Evolutionary conservation across 2,888 invertebrate genomes (phyloP).

Genomic region (Leuctra nigra): DNA sequence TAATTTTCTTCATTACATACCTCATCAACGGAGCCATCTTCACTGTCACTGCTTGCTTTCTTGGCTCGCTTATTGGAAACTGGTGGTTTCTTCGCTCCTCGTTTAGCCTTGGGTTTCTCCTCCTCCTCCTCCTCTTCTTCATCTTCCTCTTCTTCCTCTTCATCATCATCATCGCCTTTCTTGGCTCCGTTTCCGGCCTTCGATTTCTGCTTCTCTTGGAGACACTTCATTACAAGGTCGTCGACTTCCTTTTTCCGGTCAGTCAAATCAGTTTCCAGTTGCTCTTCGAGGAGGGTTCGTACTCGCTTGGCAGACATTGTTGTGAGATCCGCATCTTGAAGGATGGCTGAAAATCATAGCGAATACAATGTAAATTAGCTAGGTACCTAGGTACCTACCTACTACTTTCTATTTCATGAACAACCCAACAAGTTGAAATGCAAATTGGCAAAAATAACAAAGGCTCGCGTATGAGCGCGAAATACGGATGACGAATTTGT

Average conservation of each 20-base stretch:
- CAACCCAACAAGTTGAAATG: no score
- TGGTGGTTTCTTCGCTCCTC: constrained; percentile 38
- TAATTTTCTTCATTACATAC: constrained; percentile 42
- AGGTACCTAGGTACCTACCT: no score
- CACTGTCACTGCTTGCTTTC: constrained; percentile 35
- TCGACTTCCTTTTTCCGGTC: constrained; percentile 81
- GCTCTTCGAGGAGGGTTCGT: constrained; percentile 75
- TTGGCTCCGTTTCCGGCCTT: constrained; percentile 40
- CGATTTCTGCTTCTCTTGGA: constrained; percentile 42
- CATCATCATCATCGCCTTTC: constrained; percentile 45
- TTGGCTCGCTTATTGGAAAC: constrained; percentile 21
- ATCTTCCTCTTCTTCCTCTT: constrained; percentile 39
- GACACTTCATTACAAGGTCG: constrained; percentile 73
- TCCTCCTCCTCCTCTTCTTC: constrained; percentile 34
- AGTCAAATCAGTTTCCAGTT: constrained; percentile 66
- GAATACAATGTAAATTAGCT: neutral
- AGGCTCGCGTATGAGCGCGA: no score
- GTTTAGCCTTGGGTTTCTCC: constrained; percentile 30
- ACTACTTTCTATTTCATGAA: no score
- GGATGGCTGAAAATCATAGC: constrained; percentile 55
- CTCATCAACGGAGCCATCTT: constrained; percentile 37
- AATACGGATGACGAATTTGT: no score
- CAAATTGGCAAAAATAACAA: no score
- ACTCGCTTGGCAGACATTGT: constrained; percentile 86
- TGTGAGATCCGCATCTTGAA: constrained; percentile 79